Evolutionary conservation across 2,113 vertebrate genomes (phyloP), one percentile per base, ranked within the genome.

Genomic region (Sisor rabdophorus): DNA sequence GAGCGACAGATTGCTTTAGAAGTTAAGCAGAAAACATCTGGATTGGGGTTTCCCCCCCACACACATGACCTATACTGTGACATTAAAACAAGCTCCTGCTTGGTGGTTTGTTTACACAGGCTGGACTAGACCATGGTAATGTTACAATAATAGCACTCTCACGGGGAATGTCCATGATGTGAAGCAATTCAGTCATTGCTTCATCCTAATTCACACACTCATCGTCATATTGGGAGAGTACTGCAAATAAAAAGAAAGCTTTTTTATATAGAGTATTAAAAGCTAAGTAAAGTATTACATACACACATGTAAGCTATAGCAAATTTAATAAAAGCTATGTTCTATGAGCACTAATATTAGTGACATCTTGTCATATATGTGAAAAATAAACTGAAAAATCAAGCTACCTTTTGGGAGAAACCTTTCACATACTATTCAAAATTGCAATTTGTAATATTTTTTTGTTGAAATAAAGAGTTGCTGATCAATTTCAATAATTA

Each of bases 161-260:
- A 20, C 17, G 32, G n/a, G 50, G 59, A 78, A 53, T 24, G 55
- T 59, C 44, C 13, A 56, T 15, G 44, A 19, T 15, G 60, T 20
- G 69, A 48, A 73, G 40, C 32, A 26, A 20, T 64, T 20, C 19
- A 28, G 7, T 53, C 44, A 2, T 15, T 61, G 11, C 24, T 75
- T 19, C 40, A 12, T 36, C n/a, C 22, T 13, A 53, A 60, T 26
- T 95, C 93, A 95, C 91, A 95, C 94, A 84, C 94, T 95, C 94
- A 95, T 93, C 76, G 94, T 93, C 95, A 95, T 93, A 88, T 94
- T 94, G 75, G 95, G 94, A 82, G 94, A 95, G 90, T 94, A 95
- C 94, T 95, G 89, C 75, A 86, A 85, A 85, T 82, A 89, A 82
- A 85, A 47, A 52, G 17, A 69, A 69, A 52, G 4, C 47, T 50